Evolutionary conservation across 2,797 vertebrate genomes (phyloP).

Genomic region (Sardinella longiceps): DNA sequence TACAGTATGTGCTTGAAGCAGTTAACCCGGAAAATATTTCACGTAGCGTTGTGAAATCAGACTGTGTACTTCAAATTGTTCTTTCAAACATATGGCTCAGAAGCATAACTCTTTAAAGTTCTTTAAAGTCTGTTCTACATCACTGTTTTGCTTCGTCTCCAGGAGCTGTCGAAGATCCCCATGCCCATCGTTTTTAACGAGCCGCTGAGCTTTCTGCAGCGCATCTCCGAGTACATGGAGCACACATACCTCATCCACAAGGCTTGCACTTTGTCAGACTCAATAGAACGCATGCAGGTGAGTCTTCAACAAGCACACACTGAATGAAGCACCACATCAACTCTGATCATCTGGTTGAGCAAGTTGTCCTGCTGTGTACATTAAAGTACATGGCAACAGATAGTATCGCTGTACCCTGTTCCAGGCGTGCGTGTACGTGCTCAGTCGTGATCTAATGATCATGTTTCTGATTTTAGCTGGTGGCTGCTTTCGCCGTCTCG

Average conservation of each 20-base stretch:
- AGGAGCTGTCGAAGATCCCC: slow-evolving; percentile 97
- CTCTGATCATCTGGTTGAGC: not conserved
- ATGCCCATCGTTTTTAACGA: slow-evolving; percentile 98
- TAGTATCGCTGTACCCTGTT: not conserved
- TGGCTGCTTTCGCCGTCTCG: slow-evolving; percentile 95
- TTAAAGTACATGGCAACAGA: not conserved
- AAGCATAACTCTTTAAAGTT: not conserved
- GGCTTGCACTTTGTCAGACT: slow-evolving; percentile 83
- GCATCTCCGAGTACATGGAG: slow-evolving; percentile 98
- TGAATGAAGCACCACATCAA: not conserved
- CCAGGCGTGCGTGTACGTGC: no score
- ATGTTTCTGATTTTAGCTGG: slow-evolving; percentile 70
- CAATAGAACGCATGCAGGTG: slow-evolving; percentile 94
- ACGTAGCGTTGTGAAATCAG: not conserved
- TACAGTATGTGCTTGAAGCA: not conserved
- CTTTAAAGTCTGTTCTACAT: not conserved
- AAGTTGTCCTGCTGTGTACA: not conserved
- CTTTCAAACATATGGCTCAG: not conserved
- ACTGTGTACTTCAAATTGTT: not conserved
- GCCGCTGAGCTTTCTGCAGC: slow-evolving; percentile 95
- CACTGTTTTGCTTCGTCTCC: not conserved
- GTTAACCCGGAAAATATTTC: not conserved
- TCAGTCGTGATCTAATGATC: not conserved
- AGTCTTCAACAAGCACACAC: not conserved
- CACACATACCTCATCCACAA: slow-evolving; percentile 91